Evolutionary conservation across 2,888 invertebrate genomes (phyloP).

Genomic region (Carabus problematicus): DNA sequence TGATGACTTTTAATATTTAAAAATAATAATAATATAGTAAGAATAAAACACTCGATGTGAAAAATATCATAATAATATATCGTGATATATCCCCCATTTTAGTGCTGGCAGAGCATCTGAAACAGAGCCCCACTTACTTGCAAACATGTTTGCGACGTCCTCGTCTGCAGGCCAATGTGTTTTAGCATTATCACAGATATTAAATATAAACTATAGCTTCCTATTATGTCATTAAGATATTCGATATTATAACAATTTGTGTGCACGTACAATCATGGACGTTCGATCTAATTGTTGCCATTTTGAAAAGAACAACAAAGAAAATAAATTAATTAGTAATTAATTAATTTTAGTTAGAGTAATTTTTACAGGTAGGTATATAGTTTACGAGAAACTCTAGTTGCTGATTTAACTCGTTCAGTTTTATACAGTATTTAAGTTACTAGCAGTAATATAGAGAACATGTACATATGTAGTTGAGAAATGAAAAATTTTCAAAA

Average conservation of each 20-base stretch:
- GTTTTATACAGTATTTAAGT: background rate
- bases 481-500: constrained; percentile 9
- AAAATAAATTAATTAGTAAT: constrained; percentile 1
- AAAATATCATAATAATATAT: background rate
- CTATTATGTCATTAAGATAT: background rate
- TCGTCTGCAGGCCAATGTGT: constrained; percentile 56
- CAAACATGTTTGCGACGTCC: constrained; percentile 54
- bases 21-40: background rate
- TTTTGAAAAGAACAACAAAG: background rate
- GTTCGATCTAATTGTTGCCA: constrained; percentile 1
- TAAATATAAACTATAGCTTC: constrained; percentile 31
- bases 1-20: constrained; percentile 27
- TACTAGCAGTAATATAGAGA: no score
- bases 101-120: constrained; percentile 41
- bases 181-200: constrained; percentile 46
- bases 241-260: constrained; percentile 26
- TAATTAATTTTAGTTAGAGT: no score
- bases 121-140: constrained; percentile 55
- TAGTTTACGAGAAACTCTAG: background rate
- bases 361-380: background rate
- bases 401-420: background rate
- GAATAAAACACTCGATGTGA: background rate
- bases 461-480: background rate
- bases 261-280: constrained; percentile 41
- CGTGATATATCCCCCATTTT: constrained; percentile 30